Percentiles rank a stretch among this genome's conserved stretches.
phyloP scores from a whole-genome alignment of 2,797 vertebrate species.

The Siniperca scherzeri region DNA sequence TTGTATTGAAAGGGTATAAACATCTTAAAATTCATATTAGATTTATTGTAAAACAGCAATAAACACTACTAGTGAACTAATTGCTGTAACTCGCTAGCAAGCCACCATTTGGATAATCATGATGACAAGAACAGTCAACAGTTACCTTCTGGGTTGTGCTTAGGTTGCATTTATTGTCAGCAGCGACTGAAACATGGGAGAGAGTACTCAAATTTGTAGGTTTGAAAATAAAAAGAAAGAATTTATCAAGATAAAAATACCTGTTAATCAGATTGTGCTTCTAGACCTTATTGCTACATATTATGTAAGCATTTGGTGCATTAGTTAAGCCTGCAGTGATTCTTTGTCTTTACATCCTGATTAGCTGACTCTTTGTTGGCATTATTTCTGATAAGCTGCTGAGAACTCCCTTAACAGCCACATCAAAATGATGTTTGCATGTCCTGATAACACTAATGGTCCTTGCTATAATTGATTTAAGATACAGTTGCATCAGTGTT shows the following conservation, averaged over 20 bases:
- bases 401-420: conserved; percentile 62
- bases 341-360: conserved; percentile 57
- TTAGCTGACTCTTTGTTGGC: conserved; percentile 56
- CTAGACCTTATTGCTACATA: conserved; percentile 10
- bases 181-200: background rate
- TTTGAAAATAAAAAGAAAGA: background rate
- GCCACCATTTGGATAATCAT: background rate
- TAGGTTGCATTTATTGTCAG: background rate
- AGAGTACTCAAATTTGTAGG: background rate
- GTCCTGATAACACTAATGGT: conserved; percentile 77
- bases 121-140: no score
- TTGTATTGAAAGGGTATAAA: background rate
- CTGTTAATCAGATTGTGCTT: background rate
- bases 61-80: background rate
- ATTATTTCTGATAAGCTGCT: conserved; percentile 63
- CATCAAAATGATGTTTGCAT: conserved; percentile 69
- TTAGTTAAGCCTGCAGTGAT: conserved; percentile 33
- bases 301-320: conserved; percentile 21
- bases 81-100: background rate
- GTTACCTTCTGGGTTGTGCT: background rate
- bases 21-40: background rate
- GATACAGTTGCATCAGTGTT: conserved; percentile 58
- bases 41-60: background rate
- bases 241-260: background rate
- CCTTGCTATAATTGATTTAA: conserved; percentile 77